Base-by-base conservation (phyloP, 2,888 invertebrate species). In the Pogonocherus hispidulus region DNA sequence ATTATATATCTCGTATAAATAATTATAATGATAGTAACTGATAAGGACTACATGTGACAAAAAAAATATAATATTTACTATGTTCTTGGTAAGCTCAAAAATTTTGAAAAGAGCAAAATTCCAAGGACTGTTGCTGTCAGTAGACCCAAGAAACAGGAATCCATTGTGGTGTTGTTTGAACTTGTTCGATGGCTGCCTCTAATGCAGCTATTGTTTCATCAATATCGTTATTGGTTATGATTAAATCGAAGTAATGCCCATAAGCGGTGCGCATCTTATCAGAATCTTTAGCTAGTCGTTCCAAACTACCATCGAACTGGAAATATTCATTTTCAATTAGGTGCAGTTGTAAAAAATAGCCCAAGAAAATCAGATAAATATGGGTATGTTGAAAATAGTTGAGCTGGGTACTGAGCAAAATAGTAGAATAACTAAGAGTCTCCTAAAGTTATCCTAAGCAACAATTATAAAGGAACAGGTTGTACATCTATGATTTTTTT, bases 171-270 rank as follows among this genome's bases (percentile, higher is more conserved):
- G 94, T 93, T 81, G 93, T 93, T 85, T 95, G 94, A 70, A 98
- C 94, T 69, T 94, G 91, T 74, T 96, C 96, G 79, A 98, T 93
- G 19, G 97, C 95, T 73, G 93, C 91, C 85, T 98, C 97, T 78
- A 99, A 88, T 73, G 95, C 94, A 49, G 92, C 91, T 81, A 99
- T 97, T 41, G 99, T 99, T 86, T 98, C 98, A 86, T 99, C 98
- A 73, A 99, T 99, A 87, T 99, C 99, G 88, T 98, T 99, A 90
- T 99, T 99, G 74, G 99, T 95, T 82, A 99, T 97, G 78, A 94
- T 96, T 85, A 98, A 89, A 88, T 99, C 99, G 89, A 99, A 99
- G 87, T 96, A 96, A 87, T 99, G 99, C 49, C 99, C 98, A 87
- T 99, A 99, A 11, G 98, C 96, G 84, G 96, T 95, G 37, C 97